phyloP scores from a whole-genome alignment of 2,888 invertebrate species.

The Halocaridina rubra region DNA sequence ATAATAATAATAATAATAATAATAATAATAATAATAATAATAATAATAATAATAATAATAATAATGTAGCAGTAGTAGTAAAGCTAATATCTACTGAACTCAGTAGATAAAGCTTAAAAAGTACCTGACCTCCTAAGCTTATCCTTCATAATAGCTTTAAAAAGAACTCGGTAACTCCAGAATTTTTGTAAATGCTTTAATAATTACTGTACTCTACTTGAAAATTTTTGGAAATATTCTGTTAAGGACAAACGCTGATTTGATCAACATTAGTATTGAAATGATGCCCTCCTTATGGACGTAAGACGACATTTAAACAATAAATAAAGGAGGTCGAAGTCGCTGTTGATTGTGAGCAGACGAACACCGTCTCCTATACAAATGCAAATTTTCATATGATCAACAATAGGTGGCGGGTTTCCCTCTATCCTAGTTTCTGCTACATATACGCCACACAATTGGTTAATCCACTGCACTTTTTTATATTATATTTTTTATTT shows the following conservation, averaged over 20 bases:
- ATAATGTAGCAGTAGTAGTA: background rate
- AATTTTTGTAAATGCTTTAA: background rate
- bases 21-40: background rate
- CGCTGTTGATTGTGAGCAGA: background rate
- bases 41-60: background rate
- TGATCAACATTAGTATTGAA: no score
- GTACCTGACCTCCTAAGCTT: background rate
- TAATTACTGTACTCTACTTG: background rate
- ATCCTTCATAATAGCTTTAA: background rate
- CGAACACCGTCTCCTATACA: constrained; percentile 22
- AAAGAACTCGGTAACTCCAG: background rate
- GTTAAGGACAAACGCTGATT: no score
- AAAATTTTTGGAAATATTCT: no score
- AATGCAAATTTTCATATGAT: constrained; percentile 47
- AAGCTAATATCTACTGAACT: background rate
- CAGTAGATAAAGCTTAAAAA: background rate
- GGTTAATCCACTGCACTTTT: constrained; percentile 21
- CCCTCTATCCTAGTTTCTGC: constrained; percentile 11
- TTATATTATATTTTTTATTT: background rate
- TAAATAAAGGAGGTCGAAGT: background rate
- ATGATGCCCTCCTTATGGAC: no score
- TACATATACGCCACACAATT: constrained; percentile 29
- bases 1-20: background rate
- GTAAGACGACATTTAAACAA: no score
- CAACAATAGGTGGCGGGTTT: constrained; percentile 29